A percentile compares a stretch with the other conserved stretches of the same genome.
These are phyloP conservation scores for Leptinotarsa haldemani DNA, from an alignment of 2,888 invertebrate species.

Conservation along the genomic window DNA sequence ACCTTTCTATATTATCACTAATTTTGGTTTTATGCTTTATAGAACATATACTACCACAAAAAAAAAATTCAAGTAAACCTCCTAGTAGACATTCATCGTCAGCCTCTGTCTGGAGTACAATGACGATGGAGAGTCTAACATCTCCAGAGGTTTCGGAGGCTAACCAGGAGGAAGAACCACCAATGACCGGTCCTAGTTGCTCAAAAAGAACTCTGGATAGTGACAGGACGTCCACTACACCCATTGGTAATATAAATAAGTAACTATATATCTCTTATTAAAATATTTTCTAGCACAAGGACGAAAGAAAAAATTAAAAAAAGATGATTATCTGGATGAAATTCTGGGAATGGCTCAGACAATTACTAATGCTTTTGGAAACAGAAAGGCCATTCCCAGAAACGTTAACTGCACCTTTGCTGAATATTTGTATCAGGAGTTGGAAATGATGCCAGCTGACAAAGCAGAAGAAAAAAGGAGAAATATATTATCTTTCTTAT, in stretches of 20 bases:
- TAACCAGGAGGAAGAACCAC: conserved; percentile 5
- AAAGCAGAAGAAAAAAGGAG: conserved; percentile 5
- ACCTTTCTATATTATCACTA: conserved; percentile 6
- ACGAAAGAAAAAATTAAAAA: conserved; percentile 3
- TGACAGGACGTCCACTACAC: conserved; percentile 16
- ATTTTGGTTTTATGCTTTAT: conserved; percentile 3
- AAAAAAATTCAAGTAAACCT: background rate
- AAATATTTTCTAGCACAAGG: conserved; percentile 6
- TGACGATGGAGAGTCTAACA: background rate
- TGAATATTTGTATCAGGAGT: conserved; percentile 12
- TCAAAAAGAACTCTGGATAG: background rate
- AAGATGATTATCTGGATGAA: conserved; percentile 4
- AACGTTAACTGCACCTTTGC: conserved; percentile 8
- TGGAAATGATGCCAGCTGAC: conserved; percentile 8
- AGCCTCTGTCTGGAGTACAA: background rate
- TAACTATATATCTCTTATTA: conserved; percentile 1
- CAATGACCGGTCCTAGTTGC: conserved; percentile 21
- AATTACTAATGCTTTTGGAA: background rate
- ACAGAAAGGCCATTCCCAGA: background rate
- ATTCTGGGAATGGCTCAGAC: conserved; percentile 7
- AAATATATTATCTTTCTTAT: background rate
- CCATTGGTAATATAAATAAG: conserved; percentile 15
- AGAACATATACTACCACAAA: conserved; percentile 13
- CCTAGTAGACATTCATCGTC: background rate
- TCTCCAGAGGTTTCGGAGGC: background rate